These are phyloP conservation scores for Lasioglossum calceatum DNA, from an alignment of 2,888 invertebrate species.

Conservation along the genomic window DNA sequence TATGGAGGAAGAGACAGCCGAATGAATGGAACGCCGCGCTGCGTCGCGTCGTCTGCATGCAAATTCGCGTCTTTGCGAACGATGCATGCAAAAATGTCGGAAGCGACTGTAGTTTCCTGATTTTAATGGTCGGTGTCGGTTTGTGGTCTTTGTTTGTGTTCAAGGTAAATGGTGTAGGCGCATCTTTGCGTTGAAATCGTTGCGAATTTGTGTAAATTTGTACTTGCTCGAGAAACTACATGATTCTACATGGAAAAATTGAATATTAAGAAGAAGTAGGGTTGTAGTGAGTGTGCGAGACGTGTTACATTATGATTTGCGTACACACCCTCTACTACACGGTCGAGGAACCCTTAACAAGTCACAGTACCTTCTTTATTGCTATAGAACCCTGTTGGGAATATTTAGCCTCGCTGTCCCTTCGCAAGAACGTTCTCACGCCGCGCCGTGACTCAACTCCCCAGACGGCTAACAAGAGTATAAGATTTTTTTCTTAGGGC, in stretches of 20 bases:
- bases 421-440: constrained; percentile 79
- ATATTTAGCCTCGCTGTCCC: constrained; percentile 76
- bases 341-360: constrained; percentile 18
- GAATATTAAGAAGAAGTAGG: neutral
- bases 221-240: too few species aligned
- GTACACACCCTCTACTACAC: neutral
- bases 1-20: neutral
- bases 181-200: neutral
- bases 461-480: constrained; percentile 39
- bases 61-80: neutral
- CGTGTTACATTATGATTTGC: neutral
- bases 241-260: neutral
- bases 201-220: too few species aligned
- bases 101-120: neutral
- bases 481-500: constrained; percentile 63
- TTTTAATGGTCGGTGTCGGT: neutral
- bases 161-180: neutral
- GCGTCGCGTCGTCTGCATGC: neutral
- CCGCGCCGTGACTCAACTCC: constrained; percentile 49
- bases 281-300: neutral
- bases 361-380: constrained; percentile 69
- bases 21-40: neutral
- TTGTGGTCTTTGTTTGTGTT: neutral
- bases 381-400: constrained; percentile 74
- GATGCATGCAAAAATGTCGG: neutral